phyloP scores from a whole-genome alignment of 2,113 vertebrate species.

The Anthoscopus minutus region DNA sequence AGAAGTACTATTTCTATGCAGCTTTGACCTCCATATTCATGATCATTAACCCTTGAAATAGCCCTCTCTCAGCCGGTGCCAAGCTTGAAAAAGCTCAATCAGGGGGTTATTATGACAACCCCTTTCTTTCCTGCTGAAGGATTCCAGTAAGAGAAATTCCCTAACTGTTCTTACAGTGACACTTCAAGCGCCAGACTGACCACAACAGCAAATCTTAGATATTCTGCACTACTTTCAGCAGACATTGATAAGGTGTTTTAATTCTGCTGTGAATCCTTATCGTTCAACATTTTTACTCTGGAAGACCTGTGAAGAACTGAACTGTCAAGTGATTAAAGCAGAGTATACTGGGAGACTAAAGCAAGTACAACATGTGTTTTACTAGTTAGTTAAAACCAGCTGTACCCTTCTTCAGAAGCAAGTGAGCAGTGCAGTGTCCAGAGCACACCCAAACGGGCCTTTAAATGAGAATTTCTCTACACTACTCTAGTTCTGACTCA shows the following conservation, averaged over 20 bases:
- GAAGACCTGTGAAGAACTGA: not conserved
- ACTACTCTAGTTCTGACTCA: constrained; percentile 58
- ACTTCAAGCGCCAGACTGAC: not conserved
- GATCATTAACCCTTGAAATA: not conserved
- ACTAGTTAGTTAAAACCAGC: not conserved
- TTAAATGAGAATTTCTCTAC: constrained; percentile 44
- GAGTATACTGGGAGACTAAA: not conserved
- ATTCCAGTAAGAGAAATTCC: not conserved
- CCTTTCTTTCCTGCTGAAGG: not conserved
- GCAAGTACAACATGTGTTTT: not conserved
- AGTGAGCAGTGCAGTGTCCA: not conserved
- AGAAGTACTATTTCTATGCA: not conserved
- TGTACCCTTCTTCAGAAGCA: not conserved
- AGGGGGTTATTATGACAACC: not conserved
- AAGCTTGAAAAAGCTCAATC: not conserved
- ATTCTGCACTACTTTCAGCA: not conserved
- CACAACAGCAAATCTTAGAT: not conserved
- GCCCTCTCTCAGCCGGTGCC: not conserved
- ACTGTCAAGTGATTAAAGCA: not conserved
- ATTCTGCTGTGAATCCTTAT: not conserved
- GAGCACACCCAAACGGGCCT: not conserved
- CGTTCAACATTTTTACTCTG: not conserved
- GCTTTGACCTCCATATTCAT: not conserved
- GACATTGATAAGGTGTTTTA: not conserved
- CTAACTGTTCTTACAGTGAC: not conserved